phyloP scores from a whole-genome alignment of 37 sponge, comb jelly and placozoan species.

The Ianthella basta region DNA sequence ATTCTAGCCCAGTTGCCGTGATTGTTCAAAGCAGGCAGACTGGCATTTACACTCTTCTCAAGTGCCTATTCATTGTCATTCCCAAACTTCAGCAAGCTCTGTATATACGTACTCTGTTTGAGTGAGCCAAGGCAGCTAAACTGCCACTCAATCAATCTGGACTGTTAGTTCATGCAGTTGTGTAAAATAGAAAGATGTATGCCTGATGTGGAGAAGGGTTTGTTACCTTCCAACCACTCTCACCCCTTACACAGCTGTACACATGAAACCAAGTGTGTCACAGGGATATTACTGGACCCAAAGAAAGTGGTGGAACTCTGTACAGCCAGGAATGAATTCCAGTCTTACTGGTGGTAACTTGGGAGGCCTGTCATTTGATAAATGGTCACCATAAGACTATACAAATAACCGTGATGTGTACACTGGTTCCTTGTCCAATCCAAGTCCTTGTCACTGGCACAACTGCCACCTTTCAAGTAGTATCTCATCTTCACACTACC shows the following conservation, averaged over 20 bases:
- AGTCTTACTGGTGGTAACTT: not conserved
- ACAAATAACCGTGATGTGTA: not conserved
- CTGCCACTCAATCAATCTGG: slow-evolving; percentile 35
- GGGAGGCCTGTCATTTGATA: slow-evolving; percentile 23
- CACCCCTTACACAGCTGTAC: slow-evolving; percentile 67
- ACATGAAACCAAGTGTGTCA: too few species aligned
- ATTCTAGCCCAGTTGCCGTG: too few species aligned
- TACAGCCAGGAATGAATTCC: not conserved
- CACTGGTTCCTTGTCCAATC: not conserved
- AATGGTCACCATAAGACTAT: not conserved
- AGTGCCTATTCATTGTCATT: too few species aligned
- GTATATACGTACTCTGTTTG: too few species aligned
- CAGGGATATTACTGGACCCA: not conserved
- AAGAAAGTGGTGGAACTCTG: slow-evolving; percentile 9
- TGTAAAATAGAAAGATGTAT: too few species aligned
- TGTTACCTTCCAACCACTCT: too few species aligned
- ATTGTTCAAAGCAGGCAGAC: too few species aligned
- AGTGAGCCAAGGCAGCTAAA: too few species aligned
- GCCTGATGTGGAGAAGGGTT: too few species aligned
- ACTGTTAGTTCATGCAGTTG: too few species aligned
- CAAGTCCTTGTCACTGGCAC: not conserved
- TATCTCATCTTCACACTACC: not conserved
- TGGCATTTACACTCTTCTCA: too few species aligned
- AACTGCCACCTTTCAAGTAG: not conserved
- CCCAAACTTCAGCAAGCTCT: too few species aligned